Percentiles rank a stretch among this genome's conserved stretches.
Conservation (phyloP, 2,113 vertebrate species). For the Pionites leucogaster region DNA sequence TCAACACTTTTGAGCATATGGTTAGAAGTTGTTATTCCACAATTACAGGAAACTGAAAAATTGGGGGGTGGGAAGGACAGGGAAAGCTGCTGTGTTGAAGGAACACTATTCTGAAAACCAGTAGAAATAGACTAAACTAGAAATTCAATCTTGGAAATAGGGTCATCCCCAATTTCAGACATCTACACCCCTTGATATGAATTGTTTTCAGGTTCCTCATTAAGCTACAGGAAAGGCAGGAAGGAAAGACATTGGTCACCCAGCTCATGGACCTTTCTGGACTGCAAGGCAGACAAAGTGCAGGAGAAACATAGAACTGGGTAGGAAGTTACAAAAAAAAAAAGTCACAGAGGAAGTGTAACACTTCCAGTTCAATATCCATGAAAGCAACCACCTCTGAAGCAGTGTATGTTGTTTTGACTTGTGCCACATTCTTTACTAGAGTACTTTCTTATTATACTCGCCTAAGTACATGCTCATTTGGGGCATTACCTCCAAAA, state of each 20-base stretch:
- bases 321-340: not conserved
- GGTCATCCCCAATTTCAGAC: not conserved
- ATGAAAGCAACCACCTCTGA: not conserved
- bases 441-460: not conserved
- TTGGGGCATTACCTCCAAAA: not conserved
- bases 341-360: not conserved
- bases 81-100: not conserved
- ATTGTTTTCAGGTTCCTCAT: not conserved
- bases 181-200: not conserved
- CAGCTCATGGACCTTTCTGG: not conserved
- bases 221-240: not conserved
- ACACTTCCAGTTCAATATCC: not conserved
- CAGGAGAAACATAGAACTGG: not conserved
- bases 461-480: not conserved
- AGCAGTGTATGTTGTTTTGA: accelerated
- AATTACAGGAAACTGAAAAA: not conserved
- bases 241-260: not conserved
- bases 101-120: not conserved
- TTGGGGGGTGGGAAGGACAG: accelerated
- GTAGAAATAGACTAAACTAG: not conserved
- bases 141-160: not conserved
- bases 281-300: not conserved
- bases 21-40: not conserved
- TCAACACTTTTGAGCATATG: not conserved
- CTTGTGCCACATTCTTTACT: not conserved